Evolutionary conservation across 2,888 invertebrate species (phyloP).

Genomic region (Polyommatus icarus): DNA sequence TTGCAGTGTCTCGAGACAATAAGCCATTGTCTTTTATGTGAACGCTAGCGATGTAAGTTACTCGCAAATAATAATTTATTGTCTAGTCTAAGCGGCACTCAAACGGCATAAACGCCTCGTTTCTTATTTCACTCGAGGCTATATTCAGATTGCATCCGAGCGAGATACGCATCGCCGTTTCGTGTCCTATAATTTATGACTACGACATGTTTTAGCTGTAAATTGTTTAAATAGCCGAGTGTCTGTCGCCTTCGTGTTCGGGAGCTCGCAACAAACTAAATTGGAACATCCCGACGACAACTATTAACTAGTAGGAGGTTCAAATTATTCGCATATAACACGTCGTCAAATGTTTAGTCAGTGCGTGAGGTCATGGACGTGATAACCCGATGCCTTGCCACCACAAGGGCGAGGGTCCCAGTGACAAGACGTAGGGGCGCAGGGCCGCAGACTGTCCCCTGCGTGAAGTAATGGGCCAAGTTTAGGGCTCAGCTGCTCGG

Average conservation of each 20-base stretch:
- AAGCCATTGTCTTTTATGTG: constrained; percentile 1
- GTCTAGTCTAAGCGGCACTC: background rate
- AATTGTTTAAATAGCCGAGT: background rate
- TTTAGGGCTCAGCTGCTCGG: background rate
- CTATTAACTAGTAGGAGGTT: background rate
- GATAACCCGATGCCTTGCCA: background rate
- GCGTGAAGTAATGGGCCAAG: background rate
- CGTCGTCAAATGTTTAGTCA: background rate
- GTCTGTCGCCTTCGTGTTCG: background rate
- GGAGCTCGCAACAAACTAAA: background rate
- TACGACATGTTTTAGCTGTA: background rate
- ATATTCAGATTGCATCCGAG: background rate
- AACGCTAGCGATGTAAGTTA: background rate
- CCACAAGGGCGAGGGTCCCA: background rate
- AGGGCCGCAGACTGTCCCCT: background rate
- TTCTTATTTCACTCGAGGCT: background rate
- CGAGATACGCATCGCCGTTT: background rate
- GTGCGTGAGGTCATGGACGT: background rate
- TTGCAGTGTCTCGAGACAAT: constrained; percentile 9
- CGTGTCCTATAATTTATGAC: background rate
- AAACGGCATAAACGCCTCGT: background rate
- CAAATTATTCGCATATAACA: background rate
- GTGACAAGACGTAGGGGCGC: too few species aligned
- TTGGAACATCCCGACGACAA: background rate
- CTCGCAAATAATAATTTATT: background rate